Percentiles rank a stretch among this genome's conserved stretches.
phyloP scores from a whole-genome alignment of 2,888 invertebrate genomes.

The Conistra vaccinii region DNA sequence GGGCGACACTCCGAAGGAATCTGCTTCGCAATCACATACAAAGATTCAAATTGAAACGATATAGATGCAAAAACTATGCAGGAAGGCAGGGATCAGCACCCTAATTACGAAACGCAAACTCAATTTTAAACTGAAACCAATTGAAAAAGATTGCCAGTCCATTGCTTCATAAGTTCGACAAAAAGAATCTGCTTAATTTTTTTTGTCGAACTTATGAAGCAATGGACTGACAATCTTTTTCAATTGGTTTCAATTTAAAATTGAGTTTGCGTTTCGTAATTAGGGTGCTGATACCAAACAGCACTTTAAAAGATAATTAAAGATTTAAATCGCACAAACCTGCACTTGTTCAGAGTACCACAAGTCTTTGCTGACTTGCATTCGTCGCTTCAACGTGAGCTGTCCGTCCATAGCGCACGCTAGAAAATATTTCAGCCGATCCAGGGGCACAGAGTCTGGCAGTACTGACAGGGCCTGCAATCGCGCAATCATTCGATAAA shows the following conservation, averaged over 20 bases:
- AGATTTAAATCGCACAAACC: conserved; percentile 78
- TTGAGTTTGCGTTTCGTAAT: no score
- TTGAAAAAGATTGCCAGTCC: no score
- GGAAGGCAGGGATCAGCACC: background rate
- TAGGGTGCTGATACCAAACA: background rate
- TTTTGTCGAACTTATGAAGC: no score
- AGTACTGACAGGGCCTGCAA: conserved; percentile 93
- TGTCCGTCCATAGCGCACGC: conserved; percentile 94
- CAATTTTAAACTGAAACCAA: no score
- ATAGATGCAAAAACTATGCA: background rate
- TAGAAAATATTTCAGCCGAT: conserved; percentile 94
- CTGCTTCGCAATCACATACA: background rate
- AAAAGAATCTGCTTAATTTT: no score
- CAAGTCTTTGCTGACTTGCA: conserved; percentile 95
- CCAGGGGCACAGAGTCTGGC: conserved; percentile 95
- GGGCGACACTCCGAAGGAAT: background rate
- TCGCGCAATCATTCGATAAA: background rate
- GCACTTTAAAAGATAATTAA: background rate
- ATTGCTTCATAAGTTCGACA: no score
- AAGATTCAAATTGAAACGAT: background rate
- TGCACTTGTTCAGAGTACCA: conserved; percentile 96
- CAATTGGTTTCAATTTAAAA: no score
- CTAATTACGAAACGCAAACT: no score
- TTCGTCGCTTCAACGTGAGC: conserved; percentile 93
- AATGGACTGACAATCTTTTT: no score